These are phyloP conservation scores for Ophiothrix spiculata DNA, from an alignment of 35 echinoderm and acorn worm genomes.

Conservation along the genomic window DNA sequence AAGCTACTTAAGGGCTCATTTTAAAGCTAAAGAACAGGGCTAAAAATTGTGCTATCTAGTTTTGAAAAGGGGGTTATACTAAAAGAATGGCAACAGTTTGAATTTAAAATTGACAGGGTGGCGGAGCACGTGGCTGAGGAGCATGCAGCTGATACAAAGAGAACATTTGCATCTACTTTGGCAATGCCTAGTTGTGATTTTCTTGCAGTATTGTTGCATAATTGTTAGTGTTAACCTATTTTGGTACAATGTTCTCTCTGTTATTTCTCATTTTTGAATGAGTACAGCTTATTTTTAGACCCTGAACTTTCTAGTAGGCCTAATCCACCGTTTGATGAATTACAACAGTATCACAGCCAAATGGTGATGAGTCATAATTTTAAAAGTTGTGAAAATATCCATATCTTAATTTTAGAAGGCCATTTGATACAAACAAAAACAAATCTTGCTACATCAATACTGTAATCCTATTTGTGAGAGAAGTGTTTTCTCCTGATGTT, in stretches of 20 bases:
- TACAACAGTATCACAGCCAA: not conserved
- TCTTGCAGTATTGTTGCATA: not conserved
- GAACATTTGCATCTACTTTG: not conserved
- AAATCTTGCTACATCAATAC: not conserved
- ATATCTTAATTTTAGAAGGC: no score
- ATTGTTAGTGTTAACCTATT: not conserved
- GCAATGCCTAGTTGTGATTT: not conserved
- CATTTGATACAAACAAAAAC: not conserved
- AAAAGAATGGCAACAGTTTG: not conserved
- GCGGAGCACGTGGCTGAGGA: not conserved
- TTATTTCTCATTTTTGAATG: not conserved
- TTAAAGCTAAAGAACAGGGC: not conserved
- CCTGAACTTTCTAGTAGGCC: not conserved
- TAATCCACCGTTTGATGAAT: not conserved
- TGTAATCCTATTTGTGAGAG: not conserved
- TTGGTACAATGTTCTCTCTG: not conserved
- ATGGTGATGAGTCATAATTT: no score
- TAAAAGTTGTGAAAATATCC: no score
- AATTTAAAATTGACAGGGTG: not conserved
- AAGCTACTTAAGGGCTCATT: no score
- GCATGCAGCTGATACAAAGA: not conserved
- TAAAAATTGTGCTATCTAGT: not conserved
- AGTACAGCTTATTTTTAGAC: not conserved
- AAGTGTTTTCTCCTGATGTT: not conserved
- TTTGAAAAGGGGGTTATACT: not conserved